Conservation (phyloP, 2,888 invertebrate genomes). For the Myopa tessellatipennis region DNA sequence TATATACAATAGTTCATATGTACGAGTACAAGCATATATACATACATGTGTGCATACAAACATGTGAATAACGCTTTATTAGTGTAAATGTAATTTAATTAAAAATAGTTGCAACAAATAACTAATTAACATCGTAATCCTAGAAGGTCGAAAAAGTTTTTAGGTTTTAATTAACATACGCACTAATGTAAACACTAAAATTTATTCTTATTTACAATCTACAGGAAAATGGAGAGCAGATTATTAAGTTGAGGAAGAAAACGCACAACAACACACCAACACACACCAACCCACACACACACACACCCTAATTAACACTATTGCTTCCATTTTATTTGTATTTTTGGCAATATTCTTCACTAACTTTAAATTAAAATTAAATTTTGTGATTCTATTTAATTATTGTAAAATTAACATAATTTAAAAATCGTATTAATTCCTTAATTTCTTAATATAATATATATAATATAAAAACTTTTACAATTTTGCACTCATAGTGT, state of each 20-base stretch:
- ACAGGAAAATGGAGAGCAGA: conserved; percentile 29
- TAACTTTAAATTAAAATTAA: neutral
- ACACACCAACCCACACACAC: conserved; percentile 37
- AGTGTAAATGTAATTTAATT: too few species aligned
- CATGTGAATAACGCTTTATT: neutral
- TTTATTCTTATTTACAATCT: neutral
- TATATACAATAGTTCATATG: neutral
- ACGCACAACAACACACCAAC: conserved; percentile 9
- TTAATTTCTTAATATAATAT: too few species aligned
- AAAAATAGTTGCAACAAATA: neutral
- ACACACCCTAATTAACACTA: neutral
- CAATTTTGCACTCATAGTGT: too few species aligned
- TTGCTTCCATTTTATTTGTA: neutral
- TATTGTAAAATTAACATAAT: too few species aligned
- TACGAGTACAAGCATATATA: conserved; percentile 4
- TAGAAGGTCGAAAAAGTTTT: neutral
- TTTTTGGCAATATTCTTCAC: neutral
- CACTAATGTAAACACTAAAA: neutral
- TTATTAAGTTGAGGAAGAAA: neutral
- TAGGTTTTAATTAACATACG: neutral
- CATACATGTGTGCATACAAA: conserved; percentile 37
- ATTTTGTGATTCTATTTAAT: too few species aligned
- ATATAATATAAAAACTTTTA: too few species aligned
- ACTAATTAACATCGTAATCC: too few species aligned
- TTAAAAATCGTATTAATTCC: too few species aligned